Evolutionary conservation across 2,113 vertebrate species (phyloP).

Genomic region (Gnathonemus echidnorhynchus): DNA sequence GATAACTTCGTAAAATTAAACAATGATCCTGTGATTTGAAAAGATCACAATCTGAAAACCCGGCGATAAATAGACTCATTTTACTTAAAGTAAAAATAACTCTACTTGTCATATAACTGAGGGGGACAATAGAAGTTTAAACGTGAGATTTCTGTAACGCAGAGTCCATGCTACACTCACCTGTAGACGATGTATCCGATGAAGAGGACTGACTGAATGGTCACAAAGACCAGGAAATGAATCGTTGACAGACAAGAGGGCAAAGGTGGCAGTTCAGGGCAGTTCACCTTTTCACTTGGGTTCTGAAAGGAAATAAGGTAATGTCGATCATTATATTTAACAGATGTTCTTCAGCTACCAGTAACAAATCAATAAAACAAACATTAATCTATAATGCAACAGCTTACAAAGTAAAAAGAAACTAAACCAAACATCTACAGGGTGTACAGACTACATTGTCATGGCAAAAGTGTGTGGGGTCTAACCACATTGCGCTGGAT

Average conservation of each 20-base stretch:
- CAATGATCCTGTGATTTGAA: background rate
- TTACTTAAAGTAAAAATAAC: background rate
- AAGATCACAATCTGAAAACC: background rate
- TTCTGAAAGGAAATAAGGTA: conserved; percentile 49
- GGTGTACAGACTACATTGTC: background rate
- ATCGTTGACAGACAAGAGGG: conserved; percentile 79
- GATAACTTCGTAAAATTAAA: background rate
- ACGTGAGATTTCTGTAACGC: background rate
- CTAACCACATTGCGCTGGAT: conserved; percentile 68
- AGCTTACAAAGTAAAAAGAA: background rate
- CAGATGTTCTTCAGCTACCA: background rate
- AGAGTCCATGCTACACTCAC: conserved; percentile 57
- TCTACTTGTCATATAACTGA: background rate
- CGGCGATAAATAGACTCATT: background rate
- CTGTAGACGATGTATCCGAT: conserved; percentile 89
- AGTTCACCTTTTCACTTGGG: conserved; percentile 74
- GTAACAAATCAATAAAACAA: background rate
- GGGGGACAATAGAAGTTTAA: background rate
- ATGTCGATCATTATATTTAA: background rate
- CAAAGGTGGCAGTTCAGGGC: conserved; percentile 76
- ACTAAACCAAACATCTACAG: background rate
- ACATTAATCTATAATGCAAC: background rate
- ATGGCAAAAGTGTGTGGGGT: background rate
- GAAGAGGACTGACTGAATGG: conserved; percentile 78
- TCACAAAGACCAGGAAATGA: conserved; percentile 82